Conservation (phyloP, 2,797 vertebrate species). For the Silurus lanzhouensis region DNA sequence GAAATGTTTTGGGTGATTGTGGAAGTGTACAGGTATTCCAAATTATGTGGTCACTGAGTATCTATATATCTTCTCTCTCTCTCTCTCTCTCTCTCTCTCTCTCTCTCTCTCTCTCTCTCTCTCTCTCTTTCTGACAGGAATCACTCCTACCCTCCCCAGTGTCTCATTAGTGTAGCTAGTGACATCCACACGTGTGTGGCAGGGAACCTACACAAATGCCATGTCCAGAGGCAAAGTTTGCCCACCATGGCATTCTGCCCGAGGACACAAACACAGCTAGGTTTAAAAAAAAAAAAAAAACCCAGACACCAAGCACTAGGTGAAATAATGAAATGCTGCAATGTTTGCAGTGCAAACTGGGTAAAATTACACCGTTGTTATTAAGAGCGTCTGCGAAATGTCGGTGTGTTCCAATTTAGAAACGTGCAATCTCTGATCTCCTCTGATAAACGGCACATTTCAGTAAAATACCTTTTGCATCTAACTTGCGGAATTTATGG, state of each 20-base stretch:
- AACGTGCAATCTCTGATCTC: conserved; percentile 15
- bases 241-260: conserved; percentile 56
- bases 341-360: conserved; percentile 26
- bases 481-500: background rate
- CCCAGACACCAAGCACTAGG: conserved; percentile 9
- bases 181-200: conserved; percentile 53
- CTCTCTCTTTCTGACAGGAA: conserved; percentile 8
- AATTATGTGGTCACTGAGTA: background rate
- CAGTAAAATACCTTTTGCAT: conserved; percentile 6
- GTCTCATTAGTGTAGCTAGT: conserved; percentile 70
- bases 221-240: conserved; percentile 58
- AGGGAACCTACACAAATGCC: conserved; percentile 56
- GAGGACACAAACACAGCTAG: conserved; percentile 42
- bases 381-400: conserved; percentile 10
- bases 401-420: background rate
- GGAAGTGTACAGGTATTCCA: background rate
- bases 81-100: conserved; percentile 26
- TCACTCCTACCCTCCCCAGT: conserved; percentile 50
- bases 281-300: conserved; percentile 1
- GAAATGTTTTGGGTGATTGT: background rate
- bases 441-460: conserved; percentile 17
- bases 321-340: conserved; percentile 26
- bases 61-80: conserved; percentile 17
- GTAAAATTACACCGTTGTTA: conserved; percentile 21
- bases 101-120: conserved; percentile 14